Evolutionary conservation across 2,888 invertebrate genomes (phyloP).

Genomic region (Leuctra nigra): DNA sequence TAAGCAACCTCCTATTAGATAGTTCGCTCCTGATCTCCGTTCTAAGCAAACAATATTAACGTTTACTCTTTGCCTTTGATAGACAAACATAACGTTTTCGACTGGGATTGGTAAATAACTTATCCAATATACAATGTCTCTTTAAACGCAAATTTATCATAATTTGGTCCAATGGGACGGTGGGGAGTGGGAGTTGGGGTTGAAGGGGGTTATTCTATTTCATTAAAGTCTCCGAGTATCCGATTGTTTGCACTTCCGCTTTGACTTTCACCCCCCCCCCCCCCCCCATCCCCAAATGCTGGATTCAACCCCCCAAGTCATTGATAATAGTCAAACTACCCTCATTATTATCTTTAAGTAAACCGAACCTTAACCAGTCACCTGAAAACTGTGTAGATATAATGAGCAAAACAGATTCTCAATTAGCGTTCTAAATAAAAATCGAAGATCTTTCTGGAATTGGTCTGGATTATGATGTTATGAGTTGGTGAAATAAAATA

Average conservation of each 20-base stretch:
- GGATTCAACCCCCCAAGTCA: background rate
- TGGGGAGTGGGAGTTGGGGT: background rate
- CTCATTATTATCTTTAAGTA: background rate
- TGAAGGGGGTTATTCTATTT: conserved; percentile 23
- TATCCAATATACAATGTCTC: conserved; percentile 10
- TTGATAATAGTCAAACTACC: background rate
- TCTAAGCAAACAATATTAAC: conserved; percentile 7
- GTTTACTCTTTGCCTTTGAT: background rate
- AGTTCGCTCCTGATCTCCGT: too few species aligned
- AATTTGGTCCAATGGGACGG: conserved; percentile 17
- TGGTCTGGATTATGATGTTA: too few species aligned
- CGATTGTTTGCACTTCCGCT: conserved; percentile 20
- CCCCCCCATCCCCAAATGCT: background rate
- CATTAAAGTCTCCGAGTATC: conserved; percentile 20
- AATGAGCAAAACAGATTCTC: too few species aligned
- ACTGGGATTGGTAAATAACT: conserved; percentile 4
- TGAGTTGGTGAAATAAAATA: too few species aligned
- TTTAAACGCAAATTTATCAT: conserved; percentile 20
- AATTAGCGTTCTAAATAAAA: too few species aligned
- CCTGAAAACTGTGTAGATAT: too few species aligned
- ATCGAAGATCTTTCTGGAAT: too few species aligned
- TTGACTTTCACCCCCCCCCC: conserved; percentile 2
- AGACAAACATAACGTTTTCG: background rate
- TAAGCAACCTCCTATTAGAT: too few species aligned
- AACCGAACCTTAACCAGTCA: too few species aligned